These are phyloP conservation scores for Catostomus latipinnis DNA, from an alignment of 2,797 vertebrate species.

Conservation along the genomic window DNA sequence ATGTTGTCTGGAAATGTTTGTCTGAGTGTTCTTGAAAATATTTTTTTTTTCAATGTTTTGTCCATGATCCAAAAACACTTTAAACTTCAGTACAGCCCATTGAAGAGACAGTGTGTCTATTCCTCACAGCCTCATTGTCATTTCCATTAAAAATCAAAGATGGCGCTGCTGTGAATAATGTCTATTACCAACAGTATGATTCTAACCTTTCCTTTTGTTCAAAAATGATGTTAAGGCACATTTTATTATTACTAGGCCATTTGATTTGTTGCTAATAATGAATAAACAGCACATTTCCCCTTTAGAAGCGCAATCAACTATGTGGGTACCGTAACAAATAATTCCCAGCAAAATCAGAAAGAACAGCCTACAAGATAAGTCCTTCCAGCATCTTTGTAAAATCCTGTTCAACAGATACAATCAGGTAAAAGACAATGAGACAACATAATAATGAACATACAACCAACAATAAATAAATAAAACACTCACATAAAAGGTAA, in stretches of 20 bases:
- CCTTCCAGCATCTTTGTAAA: slow-evolving; percentile 70
- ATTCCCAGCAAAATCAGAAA: slow-evolving; percentile 82
- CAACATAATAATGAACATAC: slow-evolving; percentile 59
- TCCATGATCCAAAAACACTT: no score
- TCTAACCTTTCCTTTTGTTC: no score
- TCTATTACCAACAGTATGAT: no score
- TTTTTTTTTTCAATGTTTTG: no score
- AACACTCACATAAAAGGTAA: slow-evolving; percentile 64
- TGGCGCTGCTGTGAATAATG: no score
- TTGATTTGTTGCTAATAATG: slow-evolving; percentile 17
- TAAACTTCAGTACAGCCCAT: no score
- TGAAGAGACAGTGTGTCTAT: no score
- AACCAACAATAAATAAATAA: slow-evolving; percentile 84
- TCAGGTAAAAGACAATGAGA: slow-evolving; percentile 74
- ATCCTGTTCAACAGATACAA: slow-evolving; percentile 84
- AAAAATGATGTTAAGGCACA: no score
- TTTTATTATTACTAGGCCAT: background rate
- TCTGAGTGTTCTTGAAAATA: no score
- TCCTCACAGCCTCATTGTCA: no score
- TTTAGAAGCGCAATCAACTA: slow-evolving; percentile 42
- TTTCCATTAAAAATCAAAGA: no score
- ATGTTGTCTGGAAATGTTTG: no score
- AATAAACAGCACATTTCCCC: slow-evolving; percentile 40
- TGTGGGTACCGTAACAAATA: slow-evolving; percentile 63
- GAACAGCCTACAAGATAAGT: slow-evolving; percentile 48